Evolutionary conservation across 2,888 invertebrate genomes (phyloP), one percentile per base, ranked within the genome.

Genomic region (Clivina fossor): DNA sequence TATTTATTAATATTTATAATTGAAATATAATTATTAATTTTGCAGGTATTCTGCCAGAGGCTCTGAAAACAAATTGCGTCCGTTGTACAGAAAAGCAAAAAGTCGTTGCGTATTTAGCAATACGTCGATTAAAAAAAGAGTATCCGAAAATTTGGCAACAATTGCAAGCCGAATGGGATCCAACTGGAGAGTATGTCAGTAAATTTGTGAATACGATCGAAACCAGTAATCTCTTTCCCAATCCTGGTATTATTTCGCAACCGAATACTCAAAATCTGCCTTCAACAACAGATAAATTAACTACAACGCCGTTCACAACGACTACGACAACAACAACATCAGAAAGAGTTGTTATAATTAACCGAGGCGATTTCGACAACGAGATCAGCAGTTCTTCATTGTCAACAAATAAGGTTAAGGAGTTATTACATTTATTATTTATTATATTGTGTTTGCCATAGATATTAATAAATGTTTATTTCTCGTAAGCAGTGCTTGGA

Each of bases 11-110:
- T 13, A 35, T 35, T 13, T 8, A 33, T 16, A 16, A 16, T 18
- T 5, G 18, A 33, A 11, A 11, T 8, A 33, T 11, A 5, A 8
- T 33, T 26, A 7, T 28, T 56, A 33, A 59, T 58, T 58, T 69
- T 69, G 48, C 74, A 88, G 88, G 81, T 67, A 78, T 85, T 61
- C 74, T 88, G 8, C 87, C 87, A 4, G 87, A 88, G 72, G 86
- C 86, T 1, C 68, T 88, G 47, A 71, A 79, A 61, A 84, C 83
- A 19, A 83, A 81, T 63, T 87, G 87, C 69, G 68, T 76, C 11
- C 77, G 83, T 44, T 86, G 87, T 67, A 83, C 83, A 2, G 82
- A 82, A 47, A 78, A 81, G 55, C 87, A 88, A 71, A 84, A 82
- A 69, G 73, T 71, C 41, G 79, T 79, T 0, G 84, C 86, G 0